phyloP scores from a whole-genome alignment of 2,797 vertebrate genomes.

The Megaceryle alcyon region DNA sequence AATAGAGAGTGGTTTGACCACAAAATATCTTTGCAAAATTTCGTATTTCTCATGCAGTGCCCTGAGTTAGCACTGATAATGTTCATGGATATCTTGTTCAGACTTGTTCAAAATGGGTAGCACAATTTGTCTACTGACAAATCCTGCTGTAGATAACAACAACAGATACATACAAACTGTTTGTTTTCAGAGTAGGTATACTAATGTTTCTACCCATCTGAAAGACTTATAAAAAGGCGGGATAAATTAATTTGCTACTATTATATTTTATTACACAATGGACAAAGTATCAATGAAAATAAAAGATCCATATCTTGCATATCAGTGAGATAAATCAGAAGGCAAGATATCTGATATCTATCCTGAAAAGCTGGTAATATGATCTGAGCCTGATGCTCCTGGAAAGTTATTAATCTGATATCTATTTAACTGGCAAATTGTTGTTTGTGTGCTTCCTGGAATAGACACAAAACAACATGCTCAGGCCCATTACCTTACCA shows the following conservation, averaged over 20 bases:
- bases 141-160: neutral
- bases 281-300: neutral
- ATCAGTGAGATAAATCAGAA: neutral
- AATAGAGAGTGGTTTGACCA: neutral
- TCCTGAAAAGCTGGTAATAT: neutral
- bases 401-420: neutral
- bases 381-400: neutral
- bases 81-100: neutral
- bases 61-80: neutral
- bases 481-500: constrained; percentile 22
- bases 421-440: neutral
- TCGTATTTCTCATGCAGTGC: neutral
- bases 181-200: neutral
- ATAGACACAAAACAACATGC: neutral
- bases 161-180: neutral
- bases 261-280: neutral
- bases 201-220: neutral
- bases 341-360: neutral
- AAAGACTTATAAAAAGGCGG: neutral
- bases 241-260: neutral
- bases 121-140: neutral
- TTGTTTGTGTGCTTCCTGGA: neutral
- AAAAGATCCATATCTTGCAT: neutral
- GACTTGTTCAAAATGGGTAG: neutral
- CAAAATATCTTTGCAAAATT: neutral